Conservation (phyloP, 2,113 vertebrate species). For the Himantopus leucocephalus region DNA sequence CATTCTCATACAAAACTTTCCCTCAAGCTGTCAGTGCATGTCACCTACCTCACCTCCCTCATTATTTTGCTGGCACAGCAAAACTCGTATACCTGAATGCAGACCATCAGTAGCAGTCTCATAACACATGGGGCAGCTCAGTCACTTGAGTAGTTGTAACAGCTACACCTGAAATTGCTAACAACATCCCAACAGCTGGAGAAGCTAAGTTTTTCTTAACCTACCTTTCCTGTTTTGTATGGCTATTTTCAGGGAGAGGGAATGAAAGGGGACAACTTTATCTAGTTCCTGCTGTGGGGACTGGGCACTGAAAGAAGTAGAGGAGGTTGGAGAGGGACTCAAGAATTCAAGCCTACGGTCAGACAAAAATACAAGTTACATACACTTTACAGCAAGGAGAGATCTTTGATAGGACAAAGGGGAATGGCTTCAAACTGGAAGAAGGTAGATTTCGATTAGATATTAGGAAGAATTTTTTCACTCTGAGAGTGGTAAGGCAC, state of each 20-base stretch:
- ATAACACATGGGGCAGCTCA: not conserved
- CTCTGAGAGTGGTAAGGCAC: no score
- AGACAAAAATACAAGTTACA: not conserved
- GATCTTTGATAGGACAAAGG: not conserved
- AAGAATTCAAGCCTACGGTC: not conserved
- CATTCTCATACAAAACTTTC: not conserved
- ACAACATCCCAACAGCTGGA: not conserved
- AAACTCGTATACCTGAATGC: not conserved
- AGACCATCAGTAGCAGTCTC: not conserved
- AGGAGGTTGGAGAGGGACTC: not conserved
- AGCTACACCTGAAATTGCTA: not conserved
- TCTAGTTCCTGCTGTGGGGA: not conserved
- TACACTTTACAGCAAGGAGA: not conserved
- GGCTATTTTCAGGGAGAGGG: not conserved
- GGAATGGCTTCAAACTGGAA: no score
- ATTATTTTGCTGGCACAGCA: not conserved
- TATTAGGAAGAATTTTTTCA: no score
- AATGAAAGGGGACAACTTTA: not conserved
- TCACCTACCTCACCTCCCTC: not conserved
- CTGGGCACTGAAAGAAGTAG: not conserved
- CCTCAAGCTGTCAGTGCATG: fast-evolving
- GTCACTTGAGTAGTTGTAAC: not conserved
- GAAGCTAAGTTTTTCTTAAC: not conserved
- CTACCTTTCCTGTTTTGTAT: not conserved
- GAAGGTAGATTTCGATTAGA: no score